A percentile compares a stretch with the other conserved stretches of the same genome.
phyloP scores from a whole-genome alignment of 2,113 vertebrate species.

The Oreotragus oreotragus region DNA sequence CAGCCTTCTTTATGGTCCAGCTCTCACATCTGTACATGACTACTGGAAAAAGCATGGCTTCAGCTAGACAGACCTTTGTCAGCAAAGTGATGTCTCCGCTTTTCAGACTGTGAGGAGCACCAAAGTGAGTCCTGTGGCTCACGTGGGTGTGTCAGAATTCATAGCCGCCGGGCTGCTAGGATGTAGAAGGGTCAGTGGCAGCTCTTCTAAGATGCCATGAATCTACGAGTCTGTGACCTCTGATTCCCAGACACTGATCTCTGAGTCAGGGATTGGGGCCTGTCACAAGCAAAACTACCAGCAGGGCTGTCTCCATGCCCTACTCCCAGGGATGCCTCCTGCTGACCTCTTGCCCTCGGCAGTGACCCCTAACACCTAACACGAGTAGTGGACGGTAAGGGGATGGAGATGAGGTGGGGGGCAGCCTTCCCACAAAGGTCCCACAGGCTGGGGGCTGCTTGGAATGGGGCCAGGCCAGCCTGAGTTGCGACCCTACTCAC shows the following conservation, averaged over 20 bases:
- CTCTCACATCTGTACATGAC: background rate
- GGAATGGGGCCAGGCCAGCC: slow-evolving; percentile 43
- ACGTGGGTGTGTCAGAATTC: fast-evolving
- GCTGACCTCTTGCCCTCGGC: background rate
- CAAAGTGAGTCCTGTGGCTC: too few relatives aligned
- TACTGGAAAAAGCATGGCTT: background rate
- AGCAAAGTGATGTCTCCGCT: background rate
- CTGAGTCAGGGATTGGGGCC: background rate
- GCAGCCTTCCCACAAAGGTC: fast-evolving
- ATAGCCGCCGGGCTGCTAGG: fast-evolving
- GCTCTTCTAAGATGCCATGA: background rate
- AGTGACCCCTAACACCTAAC: background rate
- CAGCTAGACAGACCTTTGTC: background rate
- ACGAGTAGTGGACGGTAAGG: background rate
- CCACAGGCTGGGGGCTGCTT: background rate
- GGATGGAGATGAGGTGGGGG: fast-evolving
- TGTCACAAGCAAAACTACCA: background rate
- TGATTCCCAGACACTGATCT: background rate
- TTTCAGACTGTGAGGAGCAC: background rate
- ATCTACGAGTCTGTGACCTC: background rate
- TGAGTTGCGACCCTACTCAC: slow-evolving; percentile 30
- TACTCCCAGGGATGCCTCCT: background rate
- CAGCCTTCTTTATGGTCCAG: background rate
- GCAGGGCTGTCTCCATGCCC: background rate
- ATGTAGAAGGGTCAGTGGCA: background rate